Percentiles rank a stretch among this genome's conserved stretches.
phyloP scores from a whole-genome alignment of 2,888 invertebrate genomes.

The Liodrosophila aerea region DNA sequence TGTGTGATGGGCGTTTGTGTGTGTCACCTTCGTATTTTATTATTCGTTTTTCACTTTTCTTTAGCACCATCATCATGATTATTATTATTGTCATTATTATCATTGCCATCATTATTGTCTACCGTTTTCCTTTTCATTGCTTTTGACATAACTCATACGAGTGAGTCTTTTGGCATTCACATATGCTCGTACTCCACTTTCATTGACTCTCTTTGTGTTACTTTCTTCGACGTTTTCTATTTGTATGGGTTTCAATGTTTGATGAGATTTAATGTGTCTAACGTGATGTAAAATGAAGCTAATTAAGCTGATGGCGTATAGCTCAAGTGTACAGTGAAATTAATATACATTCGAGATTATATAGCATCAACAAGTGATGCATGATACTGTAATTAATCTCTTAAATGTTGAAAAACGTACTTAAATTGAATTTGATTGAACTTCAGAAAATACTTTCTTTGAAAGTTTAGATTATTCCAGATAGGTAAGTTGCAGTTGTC shows the following conservation, averaged over 20 bases:
- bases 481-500: too few species aligned
- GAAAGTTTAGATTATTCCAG: too few species aligned
- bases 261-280: constrained; percentile 59
- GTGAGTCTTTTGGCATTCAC: constrained; percentile 33
- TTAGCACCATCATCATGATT: constrained; percentile 18
- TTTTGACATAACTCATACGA: constrained; percentile 56
- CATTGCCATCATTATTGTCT: constrained; percentile 19
- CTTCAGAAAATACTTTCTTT: constrained; percentile 11
- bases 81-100: constrained; percentile 14
- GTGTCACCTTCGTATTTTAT: constrained; percentile 31
- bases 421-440: neutral
- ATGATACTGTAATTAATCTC: constrained; percentile 16
- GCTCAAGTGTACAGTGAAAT: constrained; percentile 8
- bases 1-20: constrained; percentile 7
- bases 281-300: constrained; percentile 64
- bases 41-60: constrained; percentile 25
- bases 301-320: constrained; percentile 43
- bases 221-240: constrained; percentile 41
- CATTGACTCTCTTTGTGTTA: constrained; percentile 39
- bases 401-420: constrained; percentile 1
- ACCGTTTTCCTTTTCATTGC: constrained; percentile 54
- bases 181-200: constrained; percentile 44
- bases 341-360: constrained; percentile 10
- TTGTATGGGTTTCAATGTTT: constrained; percentile 47
- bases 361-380: constrained; percentile 15